Evolutionary conservation across 2,113 vertebrate genomes (phyloP).

Genomic region (Caranx melampygus): DNA sequence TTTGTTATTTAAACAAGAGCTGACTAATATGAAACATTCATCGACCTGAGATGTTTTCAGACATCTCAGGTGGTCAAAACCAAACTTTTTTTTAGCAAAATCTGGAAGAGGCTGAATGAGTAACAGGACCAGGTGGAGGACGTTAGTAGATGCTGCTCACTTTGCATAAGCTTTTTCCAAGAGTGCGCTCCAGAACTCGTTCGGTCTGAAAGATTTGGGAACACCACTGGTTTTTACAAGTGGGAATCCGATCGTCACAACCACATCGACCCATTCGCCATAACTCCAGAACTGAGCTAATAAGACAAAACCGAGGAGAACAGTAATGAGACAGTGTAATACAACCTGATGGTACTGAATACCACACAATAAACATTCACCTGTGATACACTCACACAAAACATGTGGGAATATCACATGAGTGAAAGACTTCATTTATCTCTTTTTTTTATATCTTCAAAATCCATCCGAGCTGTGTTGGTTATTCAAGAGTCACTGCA

Average conservation of each 20-base stretch:
- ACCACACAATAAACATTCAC: background rate
- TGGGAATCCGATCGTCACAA: slow-evolving; percentile 96
- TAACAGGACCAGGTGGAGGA: background rate
- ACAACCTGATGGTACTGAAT: no score
- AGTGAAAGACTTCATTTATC: background rate
- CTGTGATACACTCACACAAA: no score
- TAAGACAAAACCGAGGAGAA: background rate
- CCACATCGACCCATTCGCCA: slow-evolving; percentile 95
- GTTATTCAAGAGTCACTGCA: background rate
- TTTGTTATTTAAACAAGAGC: background rate
- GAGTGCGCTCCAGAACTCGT: slow-evolving; percentile 98
- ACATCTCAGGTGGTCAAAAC: background rate
- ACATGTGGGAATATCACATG: background rate
- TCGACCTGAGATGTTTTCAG: no score
- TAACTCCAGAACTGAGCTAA: slow-evolving; percentile 97
- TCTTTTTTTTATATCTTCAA: background rate
- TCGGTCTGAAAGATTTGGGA: slow-evolving; percentile 94
- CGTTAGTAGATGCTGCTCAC: slow-evolving; percentile 79
- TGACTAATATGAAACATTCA: no score
- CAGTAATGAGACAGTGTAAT: slow-evolving; percentile 4
- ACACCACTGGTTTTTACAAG: slow-evolving; percentile 93
- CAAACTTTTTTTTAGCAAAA: slow-evolving; percentile 8
- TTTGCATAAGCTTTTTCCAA: slow-evolving; percentile 99
- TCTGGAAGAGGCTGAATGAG: background rate
- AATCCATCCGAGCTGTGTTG: background rate